These are phyloP conservation scores for Scortum barcoo DNA, from an alignment of 2,113 vertebrate species.

Conservation along the genomic window DNA sequence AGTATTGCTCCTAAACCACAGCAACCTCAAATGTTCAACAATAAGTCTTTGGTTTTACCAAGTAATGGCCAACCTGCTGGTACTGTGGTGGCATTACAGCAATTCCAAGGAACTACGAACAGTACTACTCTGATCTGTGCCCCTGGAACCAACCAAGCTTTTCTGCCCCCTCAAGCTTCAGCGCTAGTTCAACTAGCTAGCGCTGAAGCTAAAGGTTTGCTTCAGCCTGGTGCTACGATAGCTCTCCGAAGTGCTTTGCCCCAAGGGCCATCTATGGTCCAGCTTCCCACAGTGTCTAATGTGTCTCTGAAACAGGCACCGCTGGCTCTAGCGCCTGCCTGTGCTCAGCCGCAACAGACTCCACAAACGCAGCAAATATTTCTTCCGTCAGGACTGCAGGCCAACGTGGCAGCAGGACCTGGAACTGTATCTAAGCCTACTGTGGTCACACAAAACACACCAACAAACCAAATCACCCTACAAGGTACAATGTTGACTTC, in stretches of 20 bases:
- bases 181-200: constrained; percentile 86
- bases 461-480: constrained; percentile 71
- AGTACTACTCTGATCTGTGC: constrained; percentile 76
- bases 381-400: constrained; percentile 82
- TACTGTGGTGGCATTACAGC: constrained; percentile 68
- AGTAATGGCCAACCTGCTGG: constrained; percentile 65
- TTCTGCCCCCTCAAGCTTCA: constrained; percentile 84
- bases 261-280: constrained; percentile 65
- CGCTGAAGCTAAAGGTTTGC: constrained; percentile 84
- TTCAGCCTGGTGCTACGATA: constrained; percentile 81
- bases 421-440: constrained; percentile 79
- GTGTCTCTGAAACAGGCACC: constrained; percentile 70
- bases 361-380: constrained; percentile 81
- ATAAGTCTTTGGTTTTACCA: constrained; percentile 72
- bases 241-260: constrained; percentile 75
- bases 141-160: constrained; percentile 74
- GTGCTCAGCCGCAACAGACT: constrained; percentile 56
- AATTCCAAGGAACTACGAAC: constrained; percentile 70
- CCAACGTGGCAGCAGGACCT: constrained; percentile 78
- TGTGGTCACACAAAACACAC: constrained; percentile 56
- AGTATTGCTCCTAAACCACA: constrained; percentile 78
- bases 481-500: constrained; percentile 88
- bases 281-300: constrained; percentile 63
- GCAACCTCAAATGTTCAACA: constrained; percentile 71
- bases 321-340: constrained; percentile 49